These are phyloP conservation scores for Gavialis gangeticus DNA, from an alignment of 2,113 vertebrate genomes.

Conservation along the genomic window DNA sequence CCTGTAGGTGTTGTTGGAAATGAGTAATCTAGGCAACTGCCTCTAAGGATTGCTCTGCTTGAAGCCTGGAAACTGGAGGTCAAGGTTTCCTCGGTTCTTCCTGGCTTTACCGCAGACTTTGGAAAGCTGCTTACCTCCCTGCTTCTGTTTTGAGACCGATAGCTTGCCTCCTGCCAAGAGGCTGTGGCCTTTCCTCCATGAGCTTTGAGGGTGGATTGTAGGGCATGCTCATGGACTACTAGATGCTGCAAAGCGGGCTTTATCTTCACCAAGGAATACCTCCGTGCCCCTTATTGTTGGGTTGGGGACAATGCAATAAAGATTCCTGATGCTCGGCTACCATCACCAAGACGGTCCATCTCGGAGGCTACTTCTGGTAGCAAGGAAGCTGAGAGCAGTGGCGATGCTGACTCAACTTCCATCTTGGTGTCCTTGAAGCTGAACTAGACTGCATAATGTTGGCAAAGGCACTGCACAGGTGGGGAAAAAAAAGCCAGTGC, in stretches of 20 bases:
- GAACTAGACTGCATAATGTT: neutral
- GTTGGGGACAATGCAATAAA: neutral
- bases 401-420: neutral
- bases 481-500: too few species aligned
- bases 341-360: neutral
- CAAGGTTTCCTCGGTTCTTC: neutral
- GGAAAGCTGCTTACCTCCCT: neutral
- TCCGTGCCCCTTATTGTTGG: neutral
- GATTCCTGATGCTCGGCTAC: neutral
- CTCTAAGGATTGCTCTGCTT: neutral
- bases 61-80: neutral
- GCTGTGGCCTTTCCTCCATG: fast-evolving
- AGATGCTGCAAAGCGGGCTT: fast-evolving
- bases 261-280: neutral
- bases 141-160: neutral
- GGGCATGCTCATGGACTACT: neutral
- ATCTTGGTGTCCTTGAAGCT: neutral
- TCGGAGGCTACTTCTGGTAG: neutral
- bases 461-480: neutral
- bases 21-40: neutral
- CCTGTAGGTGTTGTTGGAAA: neutral
- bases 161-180: neutral
- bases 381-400: neutral
- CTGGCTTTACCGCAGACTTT: neutral
- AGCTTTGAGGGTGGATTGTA: fast-evolving